Evolutionary conservation across 2,113 vertebrate genomes (phyloP).

Genomic region (Sigmodon hispidus): DNA sequence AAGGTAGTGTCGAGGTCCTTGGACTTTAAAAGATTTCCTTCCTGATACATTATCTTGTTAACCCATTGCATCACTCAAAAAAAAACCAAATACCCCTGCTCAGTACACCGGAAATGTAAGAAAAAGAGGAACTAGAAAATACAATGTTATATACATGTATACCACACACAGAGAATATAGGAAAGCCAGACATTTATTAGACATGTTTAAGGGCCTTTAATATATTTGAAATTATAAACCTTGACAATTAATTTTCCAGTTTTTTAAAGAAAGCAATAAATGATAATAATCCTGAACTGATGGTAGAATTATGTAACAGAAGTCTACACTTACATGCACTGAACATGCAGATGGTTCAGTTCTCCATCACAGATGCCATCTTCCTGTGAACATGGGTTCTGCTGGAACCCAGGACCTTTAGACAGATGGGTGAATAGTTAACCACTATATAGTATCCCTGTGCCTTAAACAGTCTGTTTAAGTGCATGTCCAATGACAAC

Average conservation of each 20-base stretch:
- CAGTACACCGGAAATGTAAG: conserved; percentile 86
- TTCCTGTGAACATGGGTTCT: neutral
- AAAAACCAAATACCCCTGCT: conserved; percentile 84
- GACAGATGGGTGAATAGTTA: neutral
- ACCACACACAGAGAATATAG: neutral
- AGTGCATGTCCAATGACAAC: neutral
- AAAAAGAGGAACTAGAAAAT: conserved; percentile 82
- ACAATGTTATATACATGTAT: conserved; percentile 46
- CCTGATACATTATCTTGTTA: conserved; percentile 85
- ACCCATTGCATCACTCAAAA: conserved; percentile 90
- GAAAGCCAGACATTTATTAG: neutral
- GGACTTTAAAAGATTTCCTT: conserved; percentile 87
- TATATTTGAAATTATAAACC: neutral
- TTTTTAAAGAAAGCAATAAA: conserved; percentile 12
- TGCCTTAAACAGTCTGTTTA: neutral
- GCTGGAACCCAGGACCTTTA: neutral
- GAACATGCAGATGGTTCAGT: neutral
- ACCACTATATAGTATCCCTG: neutral
- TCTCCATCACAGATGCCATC: neutral
- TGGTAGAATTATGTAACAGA: neutral
- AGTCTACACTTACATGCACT: neutral
- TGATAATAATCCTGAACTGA: neutral
- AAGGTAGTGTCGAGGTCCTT: conserved; percentile 83
- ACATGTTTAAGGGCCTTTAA: neutral
- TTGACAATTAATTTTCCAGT: neutral